Base-by-base conservation (phyloP, 2,113 vertebrate genomes). In the Polypterus bichir region DNA sequence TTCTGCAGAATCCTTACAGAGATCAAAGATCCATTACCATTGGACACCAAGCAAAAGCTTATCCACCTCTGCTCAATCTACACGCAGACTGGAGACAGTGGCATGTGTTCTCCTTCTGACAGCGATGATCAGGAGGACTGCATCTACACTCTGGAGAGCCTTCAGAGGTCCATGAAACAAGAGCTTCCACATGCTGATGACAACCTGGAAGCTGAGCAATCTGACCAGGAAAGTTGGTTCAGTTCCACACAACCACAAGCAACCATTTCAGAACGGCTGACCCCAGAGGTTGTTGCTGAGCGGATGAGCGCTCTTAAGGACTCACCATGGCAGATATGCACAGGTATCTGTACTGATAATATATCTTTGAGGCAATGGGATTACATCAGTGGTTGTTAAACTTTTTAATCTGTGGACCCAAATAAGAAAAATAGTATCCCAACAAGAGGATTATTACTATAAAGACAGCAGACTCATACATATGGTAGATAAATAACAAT, bases 31-130 rank as follows among this genome's bases (percentile, higher is more conserved):
- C 81, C 87, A 3, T 72, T 94, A 53, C 81, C 92, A 3, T 66
- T 71, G 7, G 76, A 86, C 45, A 88, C 91, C 0, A 87, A 82
- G 56, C 77, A 89, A 72, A 90, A 85, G 65, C 81, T 97, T 54
- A 78, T 94, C 27, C 85, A 73, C 64, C 88, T 97, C 5, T 87
- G 89, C 76, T 86, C 86, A 5, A 90, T 98, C 80, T 97, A 97
- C 80, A 96, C 90, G 0, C 93, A 91, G 71, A 79, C 73, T 47
- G 73, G 71, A 4, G 65, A 70, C 44, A 61, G 49, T 9, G 47
- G 65, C 1, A 11, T 70, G 62, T 7, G 60, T 74, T 66, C 71
- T 59, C 9, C 3, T 52, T n/a, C 71, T 58, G 2, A 66, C 0
- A 47, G 66, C 3, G 54, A 57, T 53, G 70, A 76, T 4, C 59